Evolutionary conservation across 2,113 vertebrate species (phyloP), one percentile per base, ranked within the genome.

Genomic region (Rhinopomastus cyanomelas): DNA sequence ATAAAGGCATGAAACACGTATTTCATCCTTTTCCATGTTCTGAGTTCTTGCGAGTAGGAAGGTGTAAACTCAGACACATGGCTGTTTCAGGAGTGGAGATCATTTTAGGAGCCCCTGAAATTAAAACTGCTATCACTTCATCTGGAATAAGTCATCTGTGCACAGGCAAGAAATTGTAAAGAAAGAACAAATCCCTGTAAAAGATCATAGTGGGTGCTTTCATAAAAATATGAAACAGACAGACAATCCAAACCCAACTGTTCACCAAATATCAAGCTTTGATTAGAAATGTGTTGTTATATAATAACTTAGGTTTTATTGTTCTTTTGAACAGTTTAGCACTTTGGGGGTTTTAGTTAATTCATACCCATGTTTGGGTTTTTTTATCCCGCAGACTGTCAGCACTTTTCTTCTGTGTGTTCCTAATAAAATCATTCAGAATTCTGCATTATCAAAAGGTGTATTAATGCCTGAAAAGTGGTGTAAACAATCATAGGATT

Each of bases 371-470:
- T n/a, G n/a, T n/a, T n/a, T n/a, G n/a, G n/a, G n/a, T n/a, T n/a
- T n/a, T n/a, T n/a, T n/a, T n/a, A n/a, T n/a, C n/a, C n/a, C n/a
- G n/a, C n/a, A 71, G 76, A 49, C 52, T 75, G 60, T 57, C 67
- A 49, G 34, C 12, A 29, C 20, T 82, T 79, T 71, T 82, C 37
- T 66, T 86, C 64, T 85, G 10, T 74, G 32, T 62, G 30, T 68
- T 92, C 84, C 39, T 46, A 69, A 76, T 59, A 48, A 27, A 82
- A 55, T 91, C 81, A 81, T 67, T 85, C 68, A 53, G 88, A 87
- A 71, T 92, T 37, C 12, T 56, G 30, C 17, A 52, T 80, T 87
- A 83, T 88, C 77, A 79, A 59, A 29, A 81, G 85, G 46, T 32
- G 16, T 81, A 80, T 87, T 90, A 76, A 71, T 5, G 12, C 56